Evolutionary conservation across 2,797 vertebrate species (phyloP), one percentile per base, ranked within the genome.

Genomic region (Anguilla megastoma): DNA sequence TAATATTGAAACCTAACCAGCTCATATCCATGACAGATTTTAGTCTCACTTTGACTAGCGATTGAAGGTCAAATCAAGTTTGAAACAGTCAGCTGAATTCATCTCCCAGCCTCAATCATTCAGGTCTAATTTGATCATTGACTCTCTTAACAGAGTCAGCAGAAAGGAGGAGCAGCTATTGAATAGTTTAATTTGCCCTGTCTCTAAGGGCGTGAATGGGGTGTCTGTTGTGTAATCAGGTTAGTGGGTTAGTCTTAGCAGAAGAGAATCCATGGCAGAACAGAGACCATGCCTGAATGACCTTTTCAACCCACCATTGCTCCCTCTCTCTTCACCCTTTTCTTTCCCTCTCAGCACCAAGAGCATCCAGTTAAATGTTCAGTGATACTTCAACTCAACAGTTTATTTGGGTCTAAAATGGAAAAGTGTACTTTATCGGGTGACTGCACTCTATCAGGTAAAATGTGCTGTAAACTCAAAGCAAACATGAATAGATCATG

Each of bases 71-170:
- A 92, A 93, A 95, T 93, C 27, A 66, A 92, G 89, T 95, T 95
- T 94, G 89, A 87, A 94, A 92, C 50, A 93, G 95, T 93, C 93
- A 33, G 93, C 92, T 93, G 91, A 92, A 94, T 95, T 94, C 92
- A 94, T 94, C 93, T 94, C 90, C 92, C 92, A 95, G 94, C 92
- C 93, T 93, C 87, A n/a, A 91, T 74, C 87, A 94, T 94, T 92
- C 92, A 94, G 94, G 95, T 95, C 93, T 94, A 94, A 95, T 95
- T 95, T 94, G 63, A 88, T 74, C 60, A 71, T 84, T 71, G 94
- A 95, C 88, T 93, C 94, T 94, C 93, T 95, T 92, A 94, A 92
- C 92, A 93, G 93, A 93, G 92, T 93, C 93, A 93, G 95, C 94
- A 94, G 94, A 93, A 95, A 94, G 94, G 88, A 93, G 90, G 91